Percentiles rank a stretch among this genome's conserved stretches.
Evolutionary conservation across 2,888 invertebrate species (phyloP).

Genomic region (Microplitis deprimator): DNA sequence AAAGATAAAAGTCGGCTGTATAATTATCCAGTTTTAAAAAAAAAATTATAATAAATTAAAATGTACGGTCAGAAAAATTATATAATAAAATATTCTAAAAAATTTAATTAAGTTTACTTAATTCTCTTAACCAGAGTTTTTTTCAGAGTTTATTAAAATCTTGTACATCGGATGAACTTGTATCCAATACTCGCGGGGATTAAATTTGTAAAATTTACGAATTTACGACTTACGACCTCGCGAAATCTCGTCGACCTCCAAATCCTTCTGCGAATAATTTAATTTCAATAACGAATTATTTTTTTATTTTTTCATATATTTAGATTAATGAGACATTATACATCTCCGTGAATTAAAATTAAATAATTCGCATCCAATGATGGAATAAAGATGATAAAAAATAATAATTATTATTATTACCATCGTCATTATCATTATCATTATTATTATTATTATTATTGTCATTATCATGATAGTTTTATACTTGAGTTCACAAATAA

Average conservation of each 20-base stretch:
- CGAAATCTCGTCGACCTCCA: constrained; percentile 16
- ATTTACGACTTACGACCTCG: not conserved
- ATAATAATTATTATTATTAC: not conserved
- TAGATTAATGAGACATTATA: not conserved
- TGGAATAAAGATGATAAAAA: not conserved
- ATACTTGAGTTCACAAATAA: too few relatives aligned
- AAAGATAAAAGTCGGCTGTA: not conserved
- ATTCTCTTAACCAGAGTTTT: not conserved
- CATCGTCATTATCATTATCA: constrained; percentile 1
- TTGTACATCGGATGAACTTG: not conserved
- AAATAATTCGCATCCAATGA: not conserved
- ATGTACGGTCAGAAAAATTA: not conserved
- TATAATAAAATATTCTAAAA: not conserved
- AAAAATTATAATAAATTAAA: not conserved
- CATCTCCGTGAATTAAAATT: not conserved
- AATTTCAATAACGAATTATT: constrained; percentile 1
- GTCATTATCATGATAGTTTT: not conserved
- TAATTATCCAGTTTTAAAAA: not conserved
- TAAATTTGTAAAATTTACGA: constrained; percentile 31
- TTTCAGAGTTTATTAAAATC: not conserved
- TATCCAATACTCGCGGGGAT: constrained; percentile 7
- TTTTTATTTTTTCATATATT: not conserved
- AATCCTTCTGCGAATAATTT: constrained; percentile 22
- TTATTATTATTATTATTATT: not conserved
- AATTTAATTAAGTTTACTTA: not conserved